Evolutionary conservation across 2,888 invertebrate genomes (phyloP), one percentile per base, ranked within the genome.

Genomic region (Odontomyia ornata): DNA sequence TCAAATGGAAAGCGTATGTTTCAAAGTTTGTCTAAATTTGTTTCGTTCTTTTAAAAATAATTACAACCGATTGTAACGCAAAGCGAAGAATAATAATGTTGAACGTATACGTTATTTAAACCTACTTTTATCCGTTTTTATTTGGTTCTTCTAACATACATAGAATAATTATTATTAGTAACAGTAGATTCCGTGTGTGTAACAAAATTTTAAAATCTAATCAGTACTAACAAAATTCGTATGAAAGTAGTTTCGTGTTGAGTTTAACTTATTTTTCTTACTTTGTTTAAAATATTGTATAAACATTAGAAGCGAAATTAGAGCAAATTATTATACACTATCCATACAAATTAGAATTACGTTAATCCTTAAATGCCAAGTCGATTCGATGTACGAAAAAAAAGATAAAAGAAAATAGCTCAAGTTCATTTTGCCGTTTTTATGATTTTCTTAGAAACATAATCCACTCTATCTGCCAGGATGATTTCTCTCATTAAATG

Each of bases 31-130:
- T 36, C 36, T 3, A 9, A 36, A 36, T 36, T n/a, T 62, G 13
- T 62, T 62, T 25, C 15, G 18, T 62, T 52, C 18, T 1, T 43
- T 43, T n/a, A n/a, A n/a, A 18, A 52, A 52, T 52, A 18, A 11
- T 18, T 52, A 52, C 25, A 60, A 23, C 7, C 52, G 52, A n/a
- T 9, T 52, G n/a, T 60, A 13, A 60, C 5, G 25, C 9, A 23
- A 60, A 65, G 30, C 65, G 25, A 67, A 46, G n/a, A 69, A 30
- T 46, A 47, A 69, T 46, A 36, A 47, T 69, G 69, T 69, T 69
- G 69, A 69, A 69, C 69, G 69, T 69, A 69, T 69, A 69, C 69
- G 69, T 69, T 69, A 69, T 69, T 47, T 69, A 30, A 27, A 65
- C 36, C 65, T 65, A 65, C 4, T 18, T 7, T 36, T 27, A 27